A percentile compares a stretch with the other conserved stretches of the same genome.
phyloP scores from a whole-genome alignment of 2,113 vertebrate species.

The Campylomormyrus tamandua region DNA sequence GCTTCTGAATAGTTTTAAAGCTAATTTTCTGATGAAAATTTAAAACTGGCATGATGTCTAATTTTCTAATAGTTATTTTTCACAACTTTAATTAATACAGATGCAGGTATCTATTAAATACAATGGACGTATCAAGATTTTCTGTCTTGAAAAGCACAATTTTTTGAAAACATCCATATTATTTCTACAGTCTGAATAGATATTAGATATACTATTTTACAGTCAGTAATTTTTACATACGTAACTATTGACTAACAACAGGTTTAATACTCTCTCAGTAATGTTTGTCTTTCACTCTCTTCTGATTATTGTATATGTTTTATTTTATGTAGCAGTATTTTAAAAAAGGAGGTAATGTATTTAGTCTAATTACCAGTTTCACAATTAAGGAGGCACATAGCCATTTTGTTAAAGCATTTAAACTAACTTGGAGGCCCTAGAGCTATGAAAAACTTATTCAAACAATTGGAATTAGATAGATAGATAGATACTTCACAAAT shows the following conservation, averaged over 20 bases:
- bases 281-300: not conserved
- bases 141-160: not conserved
- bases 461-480: not conserved
- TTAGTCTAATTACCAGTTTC: not conserved
- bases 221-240: not conserved
- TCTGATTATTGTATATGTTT: not conserved
- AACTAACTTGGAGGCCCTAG: not conserved
- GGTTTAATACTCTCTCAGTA: not conserved
- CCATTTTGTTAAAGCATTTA: not conserved
- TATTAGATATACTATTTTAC: not conserved
- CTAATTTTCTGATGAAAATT: not conserved
- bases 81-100: not conserved
- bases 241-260: not conserved
- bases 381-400: not conserved
- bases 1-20: not conserved
- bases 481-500: not conserved
- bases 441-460: not conserved
- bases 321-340: not conserved
- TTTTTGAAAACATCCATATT: not conserved
- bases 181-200: not conserved
- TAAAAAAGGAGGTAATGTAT: not conserved
- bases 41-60: not conserved
- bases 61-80: not conserved
- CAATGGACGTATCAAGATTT: not conserved
- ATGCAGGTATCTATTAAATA: not conserved